Percentiles rank a stretch among this genome's conserved stretches.
Evolutionary conservation across 2,797 vertebrate species (phyloP).

Genomic region (Gambusia yucatana): DNA sequence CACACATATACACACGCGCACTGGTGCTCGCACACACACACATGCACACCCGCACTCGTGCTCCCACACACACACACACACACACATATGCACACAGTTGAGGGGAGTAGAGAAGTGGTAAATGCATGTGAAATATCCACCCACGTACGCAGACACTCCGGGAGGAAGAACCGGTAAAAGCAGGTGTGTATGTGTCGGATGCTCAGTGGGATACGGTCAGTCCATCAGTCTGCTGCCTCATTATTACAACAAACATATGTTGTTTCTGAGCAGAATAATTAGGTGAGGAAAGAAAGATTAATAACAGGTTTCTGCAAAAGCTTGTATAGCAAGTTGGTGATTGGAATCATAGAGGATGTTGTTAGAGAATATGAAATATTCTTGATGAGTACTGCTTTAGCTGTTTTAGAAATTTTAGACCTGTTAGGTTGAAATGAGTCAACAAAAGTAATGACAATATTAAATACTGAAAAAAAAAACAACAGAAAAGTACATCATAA

Average conservation of each 20-base stretch:
- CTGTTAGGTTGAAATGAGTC: neutral
- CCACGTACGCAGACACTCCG: slow-evolving; percentile 52
- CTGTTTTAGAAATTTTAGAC: neutral
- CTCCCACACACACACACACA: slow-evolving; percentile 20
- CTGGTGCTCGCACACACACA: neutral
- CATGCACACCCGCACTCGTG: neutral
- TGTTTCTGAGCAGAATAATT: slow-evolving; percentile 49
- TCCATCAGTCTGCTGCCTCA: slow-evolving; percentile 56
- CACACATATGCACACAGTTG: slow-evolving; percentile 18
- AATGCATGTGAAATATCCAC: slow-evolving; percentile 66
- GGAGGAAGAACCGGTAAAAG: slow-evolving; percentile 39
- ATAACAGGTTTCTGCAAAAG: slow-evolving; percentile 14
- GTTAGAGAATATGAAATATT: neutral
- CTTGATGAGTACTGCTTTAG: neutral
- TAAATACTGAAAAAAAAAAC: neutral
- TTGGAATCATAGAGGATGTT: neutral
- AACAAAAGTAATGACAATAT: neutral
- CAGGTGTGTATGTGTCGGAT: slow-evolving; percentile 40
- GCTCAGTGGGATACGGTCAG: slow-evolving; percentile 46
- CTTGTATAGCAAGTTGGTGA: slow-evolving; percentile 13
- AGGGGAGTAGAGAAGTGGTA: slow-evolving; percentile 38
- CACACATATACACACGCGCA: neutral
- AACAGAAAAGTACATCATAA: neutral
- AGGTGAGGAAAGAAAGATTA: slow-evolving; percentile 21
- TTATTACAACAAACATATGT: slow-evolving; percentile 60